Percentiles rank a stretch among this genome's conserved stretches.
Evolutionary conservation across 1,140 invertebrate genomes (phyloP).

Genomic region (Berghia stephanieae): DNA sequence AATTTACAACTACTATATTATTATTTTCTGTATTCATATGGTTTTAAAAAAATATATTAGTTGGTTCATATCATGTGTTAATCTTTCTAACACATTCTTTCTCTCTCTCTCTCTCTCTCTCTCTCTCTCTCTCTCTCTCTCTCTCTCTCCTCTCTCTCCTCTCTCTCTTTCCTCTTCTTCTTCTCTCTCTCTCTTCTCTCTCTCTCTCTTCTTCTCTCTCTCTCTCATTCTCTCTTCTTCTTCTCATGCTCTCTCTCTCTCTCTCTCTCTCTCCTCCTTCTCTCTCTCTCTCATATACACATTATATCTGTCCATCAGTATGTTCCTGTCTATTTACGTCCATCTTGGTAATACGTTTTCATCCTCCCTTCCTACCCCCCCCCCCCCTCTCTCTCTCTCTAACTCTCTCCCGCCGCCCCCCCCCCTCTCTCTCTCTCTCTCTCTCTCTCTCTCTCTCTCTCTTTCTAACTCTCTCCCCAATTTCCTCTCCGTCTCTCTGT

Average conservation of each 20-base stretch:
- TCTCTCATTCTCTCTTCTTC: neutral
- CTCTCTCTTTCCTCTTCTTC: neutral
- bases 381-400: conserved; percentile 7
- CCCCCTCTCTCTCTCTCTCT: conserved; percentile 12
- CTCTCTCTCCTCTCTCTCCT: neutral
- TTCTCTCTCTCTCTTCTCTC: too few species aligned
- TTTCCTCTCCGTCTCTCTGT: neutral
- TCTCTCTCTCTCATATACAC: conserved; percentile 33
- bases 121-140: too few species aligned
- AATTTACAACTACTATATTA: too few species aligned
- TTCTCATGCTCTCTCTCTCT: conserved; percentile 23
- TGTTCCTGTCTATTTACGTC: too few species aligned
- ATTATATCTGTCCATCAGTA: too few species aligned
- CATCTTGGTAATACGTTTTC: too few species aligned
- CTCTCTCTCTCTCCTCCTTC: conserved; percentile 25
- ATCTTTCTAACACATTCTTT: too few species aligned
- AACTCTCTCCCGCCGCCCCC: conserved; percentile 17
- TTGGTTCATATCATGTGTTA: too few species aligned
- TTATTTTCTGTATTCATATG: too few species aligned
- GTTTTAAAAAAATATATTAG: too few species aligned
- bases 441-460: conserved; percentile 14
- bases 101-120: too few species aligned
- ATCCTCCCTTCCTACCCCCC: conserved; percentile 13
- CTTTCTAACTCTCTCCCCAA: neutral
- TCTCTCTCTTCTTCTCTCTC: conserved; percentile 10